Evolutionary conservation across 2,113 vertebrate genomes (phyloP), one percentile per base, ranked within the genome.

Genomic region (Pteronura brasiliensis): DNA sequence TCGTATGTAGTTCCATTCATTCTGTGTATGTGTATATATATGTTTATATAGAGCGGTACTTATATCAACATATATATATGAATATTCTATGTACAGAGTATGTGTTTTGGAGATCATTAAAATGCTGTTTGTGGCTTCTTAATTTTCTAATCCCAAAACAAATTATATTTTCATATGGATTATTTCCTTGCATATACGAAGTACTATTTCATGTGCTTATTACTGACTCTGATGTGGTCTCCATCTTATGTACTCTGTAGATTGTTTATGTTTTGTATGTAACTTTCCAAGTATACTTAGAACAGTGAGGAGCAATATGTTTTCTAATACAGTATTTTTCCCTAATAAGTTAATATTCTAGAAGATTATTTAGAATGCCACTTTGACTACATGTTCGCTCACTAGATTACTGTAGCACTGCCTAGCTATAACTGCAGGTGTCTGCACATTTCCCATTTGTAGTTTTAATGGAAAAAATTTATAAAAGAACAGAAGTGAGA

Each of bases 191-290:
- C 86, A 29, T 71, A 85, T 17, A 77, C 59, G 44, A 94, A 94
- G 83, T 84, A 77, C 94, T 89, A 20, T 61, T 85, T 1, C 12
- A 14, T 67, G 18, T 80, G 71, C 95, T 90, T 34, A 0, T 89
- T 95, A 39, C 10, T 34, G 31, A 3, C 6, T 92, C 77, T 57
- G 5, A 49, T 13, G 34, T 98, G 98, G 98, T 98, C 98, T 99
- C 34, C 98, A 98, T 98, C 98, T 98, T 98, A 98, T 98, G 97
- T 99, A 98, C 98, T 99, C 98, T 98, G 98, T 98, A 99, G 98
- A 98, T 92, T 86, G 97, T 98, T 96, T 98, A 87, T 99, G 98
- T 99, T 95, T 97, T 98, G 98, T 99, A 97, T 98, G 98, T 99
- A 98, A 97, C 84, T 74, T 79, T 96, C 98, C 97, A 83, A 98